These are phyloP conservation scores for Pollenia labialis DNA, from an alignment of 2,888 invertebrate species.

Conservation along the genomic window DNA sequence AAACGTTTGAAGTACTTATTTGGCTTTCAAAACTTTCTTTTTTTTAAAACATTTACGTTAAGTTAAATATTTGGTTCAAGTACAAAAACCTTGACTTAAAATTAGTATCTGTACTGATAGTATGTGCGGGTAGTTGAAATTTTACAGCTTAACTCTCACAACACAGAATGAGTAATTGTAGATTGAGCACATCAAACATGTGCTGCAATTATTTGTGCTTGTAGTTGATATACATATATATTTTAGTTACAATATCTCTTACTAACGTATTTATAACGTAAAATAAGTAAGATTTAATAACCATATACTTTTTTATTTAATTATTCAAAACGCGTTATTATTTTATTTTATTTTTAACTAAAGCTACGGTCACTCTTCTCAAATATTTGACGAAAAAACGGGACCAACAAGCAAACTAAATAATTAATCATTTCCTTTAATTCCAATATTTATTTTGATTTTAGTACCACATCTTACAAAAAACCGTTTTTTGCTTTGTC, in stretches of 20 bases:
- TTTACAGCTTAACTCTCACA: slow-evolving; percentile 37
- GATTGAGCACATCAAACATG: neutral
- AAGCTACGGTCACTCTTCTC: too few relatives aligned
- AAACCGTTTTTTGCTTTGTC: too few relatives aligned
- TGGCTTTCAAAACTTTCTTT: too few relatives aligned
- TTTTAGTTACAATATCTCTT: neutral
- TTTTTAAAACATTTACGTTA: neutral
- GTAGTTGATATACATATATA: neutral
- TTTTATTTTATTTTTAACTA: slow-evolving; percentile 24
- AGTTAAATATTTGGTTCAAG: slow-evolving; percentile 10
- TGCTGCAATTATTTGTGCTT: neutral
- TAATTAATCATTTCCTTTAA: too few relatives aligned
- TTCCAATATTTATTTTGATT: too few relatives aligned
- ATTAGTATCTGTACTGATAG: neutral
- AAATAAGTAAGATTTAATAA: neutral
- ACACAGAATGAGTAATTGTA: neutral
- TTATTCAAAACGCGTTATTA: neutral
- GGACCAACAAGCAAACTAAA: too few relatives aligned
- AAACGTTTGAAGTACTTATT: too few relatives aligned
- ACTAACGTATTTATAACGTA: neutral
- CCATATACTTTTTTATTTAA: neutral
- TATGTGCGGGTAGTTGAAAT: slow-evolving; percentile 15
- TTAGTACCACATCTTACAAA: too few relatives aligned
- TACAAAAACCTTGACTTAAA: slow-evolving; percentile 19
- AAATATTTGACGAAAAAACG: too few relatives aligned